phyloP scores from a whole-genome alignment of 2,888 invertebrate genomes.

The Agonopterix arenella region DNA sequence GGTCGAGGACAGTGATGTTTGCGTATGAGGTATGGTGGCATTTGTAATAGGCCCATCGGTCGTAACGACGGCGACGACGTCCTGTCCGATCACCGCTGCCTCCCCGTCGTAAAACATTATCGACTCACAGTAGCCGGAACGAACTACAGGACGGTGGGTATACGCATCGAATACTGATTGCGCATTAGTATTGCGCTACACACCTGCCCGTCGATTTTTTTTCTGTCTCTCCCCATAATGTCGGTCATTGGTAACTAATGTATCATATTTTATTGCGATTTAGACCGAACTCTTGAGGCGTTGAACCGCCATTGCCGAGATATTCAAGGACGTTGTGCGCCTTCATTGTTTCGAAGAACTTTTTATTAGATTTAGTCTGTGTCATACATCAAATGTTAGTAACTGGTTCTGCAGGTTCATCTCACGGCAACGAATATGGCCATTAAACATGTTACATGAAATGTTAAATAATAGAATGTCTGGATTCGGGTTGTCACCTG shows the following conservation, averaged over 20 bases:
- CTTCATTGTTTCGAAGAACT: constrained; percentile 28
- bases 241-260: constrained; percentile 72
- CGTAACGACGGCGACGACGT: constrained; percentile 74
- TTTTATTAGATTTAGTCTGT: constrained; percentile 5
- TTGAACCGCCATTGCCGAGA: constrained; percentile 52
- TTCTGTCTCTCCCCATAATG: constrained; percentile 71
- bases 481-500: constrained; percentile 57
- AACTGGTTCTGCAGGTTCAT: constrained; percentile 14
- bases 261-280: constrained; percentile 70
- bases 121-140: constrained; percentile 77
- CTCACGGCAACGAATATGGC: constrained; percentile 18
- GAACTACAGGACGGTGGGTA: constrained; percentile 72
- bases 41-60: constrained; percentile 71
- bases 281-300: constrained; percentile 46
- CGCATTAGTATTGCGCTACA: constrained; percentile 72
- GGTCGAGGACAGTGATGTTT: constrained; percentile 46
- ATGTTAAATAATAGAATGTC: constrained; percentile 38
- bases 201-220: constrained; percentile 69
- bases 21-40: constrained; percentile 65
- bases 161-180: constrained; percentile 71
- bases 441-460: constrained; percentile 26
- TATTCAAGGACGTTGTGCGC: constrained; percentile 48
- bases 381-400: constrained; percentile 21
- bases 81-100: constrained; percentile 62
- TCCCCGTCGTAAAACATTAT: constrained; percentile 75